Evolutionary conservation across 2,888 invertebrate species (phyloP).

Genomic region (Agrotis exclamationis): DNA sequence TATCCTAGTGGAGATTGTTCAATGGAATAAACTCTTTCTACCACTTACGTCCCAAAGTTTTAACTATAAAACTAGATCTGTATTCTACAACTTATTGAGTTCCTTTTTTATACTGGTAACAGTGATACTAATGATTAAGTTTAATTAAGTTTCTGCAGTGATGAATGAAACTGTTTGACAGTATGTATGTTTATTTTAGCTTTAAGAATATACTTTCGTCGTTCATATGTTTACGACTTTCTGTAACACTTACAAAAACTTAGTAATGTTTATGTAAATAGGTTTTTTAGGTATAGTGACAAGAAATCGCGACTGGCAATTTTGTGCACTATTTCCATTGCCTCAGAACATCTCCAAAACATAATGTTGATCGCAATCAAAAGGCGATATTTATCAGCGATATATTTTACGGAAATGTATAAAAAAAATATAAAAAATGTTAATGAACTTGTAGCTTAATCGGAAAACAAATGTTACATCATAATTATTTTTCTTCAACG

Average conservation of each 20-base stretch:
- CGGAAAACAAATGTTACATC: slow-evolving; percentile 14
- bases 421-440: slow-evolving; percentile 27
- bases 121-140: slow-evolving; percentile 84
- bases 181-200: slow-evolving; percentile 63
- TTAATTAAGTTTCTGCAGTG: slow-evolving; percentile 79
- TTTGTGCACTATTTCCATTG: slow-evolving; percentile 43
- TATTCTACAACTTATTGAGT: slow-evolving; percentile 78
- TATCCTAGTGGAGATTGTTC: not conserved
- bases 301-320: slow-evolving; percentile 18
- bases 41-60: slow-evolving; percentile 51
- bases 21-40: slow-evolving; percentile 25
- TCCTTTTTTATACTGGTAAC: slow-evolving; percentile 84
- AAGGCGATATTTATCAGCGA: slow-evolving; percentile 34
- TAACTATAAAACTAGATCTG: slow-evolving; percentile 72
- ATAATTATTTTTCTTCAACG: slow-evolving; percentile 17
- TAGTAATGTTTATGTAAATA: slow-evolving; percentile 41
- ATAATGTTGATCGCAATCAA: slow-evolving; percentile 22
- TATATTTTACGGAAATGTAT: slow-evolving; percentile 37
- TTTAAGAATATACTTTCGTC: slow-evolving; percentile 63
- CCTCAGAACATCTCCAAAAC: slow-evolving; percentile 40
- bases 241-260: slow-evolving; percentile 54
- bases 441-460: slow-evolving; percentile 24
- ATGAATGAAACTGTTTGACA: slow-evolving; percentile 69
- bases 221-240: slow-evolving; percentile 56
- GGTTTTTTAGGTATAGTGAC: slow-evolving; percentile 28